Percentiles rank a stretch among this genome's conserved stretches.
These are phyloP conservation scores for Zoanthus solanderi DNA, from an alignment of 92 coral and sea anemone species.

Conservation along the genomic window DNA sequence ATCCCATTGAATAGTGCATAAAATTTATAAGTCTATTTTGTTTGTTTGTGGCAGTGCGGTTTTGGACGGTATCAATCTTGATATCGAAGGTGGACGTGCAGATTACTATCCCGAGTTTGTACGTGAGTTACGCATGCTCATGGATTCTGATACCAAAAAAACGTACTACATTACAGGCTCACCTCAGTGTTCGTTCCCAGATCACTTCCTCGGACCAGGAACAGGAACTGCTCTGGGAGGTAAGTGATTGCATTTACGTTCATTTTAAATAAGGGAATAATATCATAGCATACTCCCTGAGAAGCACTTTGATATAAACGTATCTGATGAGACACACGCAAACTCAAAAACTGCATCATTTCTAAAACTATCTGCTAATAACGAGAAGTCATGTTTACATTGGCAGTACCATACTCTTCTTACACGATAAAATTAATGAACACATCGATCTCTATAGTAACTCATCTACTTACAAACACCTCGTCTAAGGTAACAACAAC, in stretches of 20 bases:
- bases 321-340: no score
- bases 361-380: no score
- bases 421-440: no score
- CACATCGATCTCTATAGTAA: no score
- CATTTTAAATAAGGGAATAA: no score
- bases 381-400: no score
- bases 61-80: conserved; percentile 84
- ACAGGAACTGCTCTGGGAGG: conserved; percentile 68
- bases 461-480: no score
- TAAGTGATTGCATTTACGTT: not conserved
- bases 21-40: not conserved
- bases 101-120: conserved; percentile 74
- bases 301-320: no score
- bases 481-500: no score
- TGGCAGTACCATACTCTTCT: no score
- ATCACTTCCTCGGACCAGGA: conserved; percentile 80
- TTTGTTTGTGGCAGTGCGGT: conserved; percentile 57
- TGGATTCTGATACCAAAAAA: conserved; percentile 76
- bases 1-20: not conserved
- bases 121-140: conserved; percentile 77
- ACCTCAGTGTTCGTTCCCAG: conserved; percentile 88
- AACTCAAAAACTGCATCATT: no score
- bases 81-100: conserved; percentile 81
- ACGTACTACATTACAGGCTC: conserved; percentile 83
- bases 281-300: no score